Evolutionary conservation across 1,140 invertebrate genomes (phyloP).

Genomic region (Procambarus clarkii): DNA sequence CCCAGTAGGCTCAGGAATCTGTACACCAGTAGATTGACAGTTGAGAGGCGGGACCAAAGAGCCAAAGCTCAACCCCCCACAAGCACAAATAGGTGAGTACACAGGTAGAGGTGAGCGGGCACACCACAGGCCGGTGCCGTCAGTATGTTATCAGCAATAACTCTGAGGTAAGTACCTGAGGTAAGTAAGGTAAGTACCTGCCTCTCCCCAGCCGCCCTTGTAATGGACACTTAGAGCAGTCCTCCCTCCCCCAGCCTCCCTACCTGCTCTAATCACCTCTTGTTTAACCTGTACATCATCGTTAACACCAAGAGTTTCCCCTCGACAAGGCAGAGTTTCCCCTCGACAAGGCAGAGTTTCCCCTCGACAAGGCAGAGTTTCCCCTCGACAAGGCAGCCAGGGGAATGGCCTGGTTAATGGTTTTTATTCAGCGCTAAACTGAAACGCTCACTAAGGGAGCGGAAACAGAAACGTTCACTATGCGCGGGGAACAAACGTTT

Average conservation of each 20-base stretch:
- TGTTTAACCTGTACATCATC: background rate
- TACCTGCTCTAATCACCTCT: background rate
- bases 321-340: background rate
- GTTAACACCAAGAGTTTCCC: background rate
- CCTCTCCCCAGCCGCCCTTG: background rate
- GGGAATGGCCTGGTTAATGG: too few species aligned
- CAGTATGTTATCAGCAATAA: background rate
- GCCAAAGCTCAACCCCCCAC: too few species aligned
- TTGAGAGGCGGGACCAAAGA: too few species aligned
- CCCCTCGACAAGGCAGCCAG: background rate
- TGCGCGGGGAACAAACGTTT: too few species aligned
- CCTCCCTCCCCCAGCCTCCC: background rate
- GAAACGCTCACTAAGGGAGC: too few species aligned
- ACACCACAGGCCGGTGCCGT: background rate
- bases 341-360: background rate
- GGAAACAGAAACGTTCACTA: too few species aligned
- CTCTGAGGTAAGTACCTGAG: background rate
- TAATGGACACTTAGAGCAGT: constrained; percentile 1
- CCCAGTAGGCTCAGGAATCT: too few species aligned
- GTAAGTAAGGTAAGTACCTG: background rate
- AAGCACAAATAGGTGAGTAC: too few species aligned
- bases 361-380: background rate
- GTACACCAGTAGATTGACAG: too few species aligned
- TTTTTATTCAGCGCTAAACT: too few species aligned
- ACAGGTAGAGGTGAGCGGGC: background rate